A percentile compares a stretch with the other conserved stretches of the same genome.
Evolutionary conservation across 2,888 invertebrate genomes (phyloP).

Genomic region (Nomada ruficornis): DNA sequence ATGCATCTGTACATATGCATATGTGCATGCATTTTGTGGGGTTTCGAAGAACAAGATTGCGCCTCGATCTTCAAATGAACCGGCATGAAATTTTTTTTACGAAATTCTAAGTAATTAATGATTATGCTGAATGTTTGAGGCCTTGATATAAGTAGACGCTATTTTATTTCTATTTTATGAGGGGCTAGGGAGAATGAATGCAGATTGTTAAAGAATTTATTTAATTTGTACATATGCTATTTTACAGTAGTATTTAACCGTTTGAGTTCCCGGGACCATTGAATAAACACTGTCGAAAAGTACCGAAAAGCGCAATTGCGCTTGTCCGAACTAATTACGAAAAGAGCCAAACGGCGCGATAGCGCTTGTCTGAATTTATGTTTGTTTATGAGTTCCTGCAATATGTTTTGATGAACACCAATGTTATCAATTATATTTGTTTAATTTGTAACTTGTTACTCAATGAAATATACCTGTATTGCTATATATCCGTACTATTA

Average conservation of each 20-base stretch:
- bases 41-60: neutral
- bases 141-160: neutral
- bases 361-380: no score
- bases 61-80: neutral
- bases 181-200: neutral
- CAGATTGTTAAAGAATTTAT: neutral
- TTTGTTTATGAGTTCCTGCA: neutral
- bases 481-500: neutral
- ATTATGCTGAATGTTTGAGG: neutral
- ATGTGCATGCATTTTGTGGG: neutral
- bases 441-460: no score
- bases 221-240: neutral
- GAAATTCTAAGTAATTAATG: neutral
- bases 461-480: neutral
- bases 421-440: constrained; percentile 9
- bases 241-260: neutral
- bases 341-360: no score
- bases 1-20: no score
- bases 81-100: no score
- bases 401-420: constrained; percentile 6
- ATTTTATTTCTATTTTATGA: no score
- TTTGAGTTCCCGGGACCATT: no score
- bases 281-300: no score
- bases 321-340: no score
- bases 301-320: no score